Evolutionary conservation across 2,888 invertebrate species (phyloP), one percentile per base, ranked within the genome.

Genomic region (Bellardia pandia): DNA sequence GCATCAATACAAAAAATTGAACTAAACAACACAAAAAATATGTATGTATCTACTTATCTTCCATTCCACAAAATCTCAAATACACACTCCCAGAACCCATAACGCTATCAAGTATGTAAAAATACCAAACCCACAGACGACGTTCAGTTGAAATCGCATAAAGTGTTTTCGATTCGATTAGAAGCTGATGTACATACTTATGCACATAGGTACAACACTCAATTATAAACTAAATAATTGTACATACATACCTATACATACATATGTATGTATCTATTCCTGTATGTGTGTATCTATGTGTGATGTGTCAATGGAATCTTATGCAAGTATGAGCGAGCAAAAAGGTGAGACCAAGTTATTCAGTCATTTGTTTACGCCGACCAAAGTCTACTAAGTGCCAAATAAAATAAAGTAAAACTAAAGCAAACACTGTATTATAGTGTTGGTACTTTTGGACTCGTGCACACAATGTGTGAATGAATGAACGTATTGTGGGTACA

Each of bases 261-360:
- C 30, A 5, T 0, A 14, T 23, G 16, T 42, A 0, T 13, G 13
- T 33, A 7, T 3, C 11, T 33, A 7, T 23, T 23, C 23, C 23
- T 45, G 11, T 0, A 14, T 23, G 16, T 42, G 0, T 13, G 13
- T 33, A 6, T 3, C 11, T 33, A 7, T 23, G 23, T 23, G 23
- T 23, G 23, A 23, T 60, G 33, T 60, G 60, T 60, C 6, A 42
- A 58, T 30, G 23, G 45, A 45, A n/a, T 30, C 78, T 78, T 84
- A 78, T 62, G 66, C 66, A 72, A 74, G 84, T 79, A 79, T 74
- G 84, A 85, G 84, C 78, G 78, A 85, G 84, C 78, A 85, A 85
- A 85, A 85, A 74, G 84, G 78, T 74, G 84, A 84, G 8, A 68
- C 40, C 78, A 48, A 74, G 60, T 78, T 64, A 83, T 56, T 64